Evolutionary conservation across 2,797 vertebrate genomes (phyloP).

Genomic region (Phoxinus dragarum): DNA sequence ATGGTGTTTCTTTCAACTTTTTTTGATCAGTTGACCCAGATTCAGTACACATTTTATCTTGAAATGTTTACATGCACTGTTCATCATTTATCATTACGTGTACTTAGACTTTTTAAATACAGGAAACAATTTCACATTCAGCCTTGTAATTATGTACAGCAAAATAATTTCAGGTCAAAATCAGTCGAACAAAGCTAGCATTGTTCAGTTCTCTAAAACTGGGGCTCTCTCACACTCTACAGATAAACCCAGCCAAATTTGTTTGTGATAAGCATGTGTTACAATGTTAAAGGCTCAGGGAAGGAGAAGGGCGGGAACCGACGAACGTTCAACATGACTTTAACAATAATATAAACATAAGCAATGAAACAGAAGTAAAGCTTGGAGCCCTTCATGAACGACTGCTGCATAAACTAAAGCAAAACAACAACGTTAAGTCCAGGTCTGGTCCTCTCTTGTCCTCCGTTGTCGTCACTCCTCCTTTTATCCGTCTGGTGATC

Average conservation of each 20-base stretch:
- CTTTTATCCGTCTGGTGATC: no score
- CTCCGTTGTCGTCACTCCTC: background rate
- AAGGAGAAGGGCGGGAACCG: background rate
- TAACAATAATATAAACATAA: background rate
- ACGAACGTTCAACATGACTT: background rate
- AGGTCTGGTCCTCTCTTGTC: background rate
- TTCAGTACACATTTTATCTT: slow-evolving; percentile 1
- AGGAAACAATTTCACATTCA: slow-evolving; percentile 59
- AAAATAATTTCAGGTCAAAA: background rate
- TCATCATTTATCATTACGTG: slow-evolving; percentile 25
- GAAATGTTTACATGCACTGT: slow-evolving; percentile 17
- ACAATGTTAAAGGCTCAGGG: background rate
- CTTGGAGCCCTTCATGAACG: no score
- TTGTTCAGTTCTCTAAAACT: slow-evolving; percentile 41
- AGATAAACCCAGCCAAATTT: background rate
- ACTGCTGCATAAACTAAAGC: background rate
- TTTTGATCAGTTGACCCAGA: background rate
- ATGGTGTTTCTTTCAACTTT: background rate
- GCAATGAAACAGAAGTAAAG: no score
- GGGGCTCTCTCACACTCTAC: background rate
- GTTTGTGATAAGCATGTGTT: background rate
- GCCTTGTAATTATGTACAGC: slow-evolving; percentile 32
- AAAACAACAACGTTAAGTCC: background rate
- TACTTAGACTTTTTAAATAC: slow-evolving; percentile 40
- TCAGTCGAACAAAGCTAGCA: background rate